Percentiles rank a stretch among this genome's conserved stretches.
These are phyloP conservation scores for Sinocyclocheilus anshuiensis DNA, from an alignment of 2,113 vertebrate species.

Conservation along the genomic window DNA sequence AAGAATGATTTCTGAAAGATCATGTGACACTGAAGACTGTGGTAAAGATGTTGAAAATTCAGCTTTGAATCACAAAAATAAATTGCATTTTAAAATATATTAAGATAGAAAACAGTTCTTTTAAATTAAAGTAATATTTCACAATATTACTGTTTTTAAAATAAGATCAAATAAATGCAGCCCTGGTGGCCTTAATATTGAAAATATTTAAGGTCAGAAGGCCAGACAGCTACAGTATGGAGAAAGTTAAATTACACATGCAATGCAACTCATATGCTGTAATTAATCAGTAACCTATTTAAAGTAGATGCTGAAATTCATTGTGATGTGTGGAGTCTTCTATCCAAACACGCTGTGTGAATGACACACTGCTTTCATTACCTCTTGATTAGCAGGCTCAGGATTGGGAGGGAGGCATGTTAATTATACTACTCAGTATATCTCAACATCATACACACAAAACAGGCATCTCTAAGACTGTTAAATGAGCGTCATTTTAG, in stretches of 20 bases:
- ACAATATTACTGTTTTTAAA: no score
- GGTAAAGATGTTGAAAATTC: neutral
- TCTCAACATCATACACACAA: neutral
- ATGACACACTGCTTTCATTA: slow-evolving; percentile 40
- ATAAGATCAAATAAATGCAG: no score
- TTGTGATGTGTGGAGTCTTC: slow-evolving; percentile 6
- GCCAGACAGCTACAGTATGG: neutral
- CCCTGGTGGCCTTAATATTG: no score
- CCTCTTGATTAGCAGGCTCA: slow-evolving; percentile 47
- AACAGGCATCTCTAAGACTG: neutral
- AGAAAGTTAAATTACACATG: neutral
- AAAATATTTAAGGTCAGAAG: neutral
- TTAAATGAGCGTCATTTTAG: slow-evolving; percentile 21
- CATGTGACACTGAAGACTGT: no score
- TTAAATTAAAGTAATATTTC: no score
- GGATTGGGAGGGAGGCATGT: neutral
- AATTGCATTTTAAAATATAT: neutral
- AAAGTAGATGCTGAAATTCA: slow-evolving; percentile 6
- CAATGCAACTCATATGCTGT: neutral
- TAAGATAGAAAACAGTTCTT: no score
- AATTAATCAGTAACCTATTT: slow-evolving; percentile 15
- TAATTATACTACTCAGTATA: neutral
- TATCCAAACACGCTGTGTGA: neutral
- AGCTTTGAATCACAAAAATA: neutral
- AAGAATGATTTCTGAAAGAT: no score